Evolutionary conservation across 2,888 invertebrate species (phyloP), one percentile per base, ranked within the genome.

Genomic region (Dichetophora obliterata): DNA sequence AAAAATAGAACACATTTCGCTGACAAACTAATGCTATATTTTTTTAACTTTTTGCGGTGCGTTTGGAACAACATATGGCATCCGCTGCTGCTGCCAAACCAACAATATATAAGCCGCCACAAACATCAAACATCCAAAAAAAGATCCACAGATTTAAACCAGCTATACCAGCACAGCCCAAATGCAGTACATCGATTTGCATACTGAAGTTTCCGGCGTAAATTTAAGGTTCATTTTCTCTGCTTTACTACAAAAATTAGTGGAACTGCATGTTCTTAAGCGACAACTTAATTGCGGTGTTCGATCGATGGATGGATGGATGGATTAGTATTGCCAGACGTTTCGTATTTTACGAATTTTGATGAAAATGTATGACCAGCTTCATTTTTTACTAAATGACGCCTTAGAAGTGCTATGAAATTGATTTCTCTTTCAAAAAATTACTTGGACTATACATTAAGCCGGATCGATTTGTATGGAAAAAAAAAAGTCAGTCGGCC

Each of bases 161-260:
- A 52, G 19, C 22, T 22, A 24, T 31, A 61, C 63, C 11, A 31
- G 16, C 69, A 9, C 27, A 48, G 52, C 31, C 31, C 69, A 31
- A 69, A 52, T 14, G 52, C 69, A 69, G 52, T 31, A 27, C 31
- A 68, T 63, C 63, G 24, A 50, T 50, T 68, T 48, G 66, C 68
- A 27, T 27, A 24, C 59, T 27, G 3, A 3, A 11, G 50, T 31
- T 50, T 68, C 68, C 68, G 68, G 43, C 68, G 22, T 27, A 19
- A 48, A 37, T n/a, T 22, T 37, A 48, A 48, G 22, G 27, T 65
- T 63, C 31, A 24, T 34, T n/a, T 65, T 65, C 37, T 34, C 37
- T 27, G 31, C n/a, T 34, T 65, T n/a, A 34, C n/a, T n/a, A 34
- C 54, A 22, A n/a, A 54, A n/a, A n/a, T 65, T 65, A 34, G 34